Conservation (phyloP, 2,797 vertebrate species). For the Spea hammondii region DNA sequence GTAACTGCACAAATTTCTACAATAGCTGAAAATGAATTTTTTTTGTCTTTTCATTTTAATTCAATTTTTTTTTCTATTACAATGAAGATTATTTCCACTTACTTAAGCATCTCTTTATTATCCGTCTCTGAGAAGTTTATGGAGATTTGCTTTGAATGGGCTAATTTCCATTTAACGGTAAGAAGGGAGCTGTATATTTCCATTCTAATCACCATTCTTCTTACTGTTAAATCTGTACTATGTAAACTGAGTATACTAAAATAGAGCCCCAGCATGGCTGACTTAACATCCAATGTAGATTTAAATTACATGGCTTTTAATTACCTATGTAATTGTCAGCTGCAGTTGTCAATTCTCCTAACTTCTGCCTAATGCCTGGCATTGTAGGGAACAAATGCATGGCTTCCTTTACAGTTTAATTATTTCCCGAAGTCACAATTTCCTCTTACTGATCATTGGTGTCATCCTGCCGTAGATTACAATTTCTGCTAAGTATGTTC, state of each 20-base stretch:
- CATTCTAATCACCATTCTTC: conserved; percentile 36
- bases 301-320: conserved; percentile 49
- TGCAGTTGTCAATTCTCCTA: conserved; percentile 47
- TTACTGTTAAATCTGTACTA: conserved; percentile 27
- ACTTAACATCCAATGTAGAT: conserved; percentile 47
- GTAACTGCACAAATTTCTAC: no score
- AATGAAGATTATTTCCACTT: no score
- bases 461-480: conserved; percentile 33
- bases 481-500: conserved; percentile 14
- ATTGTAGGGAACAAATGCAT: conserved; percentile 42
- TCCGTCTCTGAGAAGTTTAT: no score
- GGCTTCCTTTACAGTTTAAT: conserved; percentile 46
- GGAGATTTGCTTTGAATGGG: no score
- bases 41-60: no score
- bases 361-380: conserved; percentile 45
- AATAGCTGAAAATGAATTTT: no score
- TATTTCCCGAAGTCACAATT: conserved; percentile 49
- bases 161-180: conserved; percentile 35
- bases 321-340: conserved; percentile 51
- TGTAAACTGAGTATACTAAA: conserved; percentile 31
- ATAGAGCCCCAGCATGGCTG: conserved; percentile 36
- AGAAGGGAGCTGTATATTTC: conserved; percentile 23
- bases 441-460: conserved; percentile 40
- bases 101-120: no score
- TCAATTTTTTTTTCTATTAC: no score